Conservation (phyloP, 2,797 vertebrate genomes). For the Salarias fasciatus region DNA sequence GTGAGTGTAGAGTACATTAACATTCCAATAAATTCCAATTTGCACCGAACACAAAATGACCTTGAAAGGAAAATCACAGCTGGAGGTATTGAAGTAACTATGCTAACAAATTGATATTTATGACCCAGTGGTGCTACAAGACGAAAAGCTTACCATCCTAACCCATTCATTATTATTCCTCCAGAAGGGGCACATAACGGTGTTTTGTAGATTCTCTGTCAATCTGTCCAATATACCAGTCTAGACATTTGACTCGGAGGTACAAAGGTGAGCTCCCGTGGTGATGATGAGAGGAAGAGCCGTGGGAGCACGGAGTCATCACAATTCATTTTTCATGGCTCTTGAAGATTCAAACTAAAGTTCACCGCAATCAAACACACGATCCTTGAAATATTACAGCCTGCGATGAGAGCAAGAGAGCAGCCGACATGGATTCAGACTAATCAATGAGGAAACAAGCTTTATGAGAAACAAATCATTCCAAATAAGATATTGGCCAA, state of each 20-base stretch:
- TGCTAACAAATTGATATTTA: background rate
- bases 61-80: background rate
- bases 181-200: background rate
- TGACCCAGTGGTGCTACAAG: background rate
- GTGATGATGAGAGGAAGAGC: background rate
- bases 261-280: background rate
- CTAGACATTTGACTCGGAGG: background rate
- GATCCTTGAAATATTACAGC: background rate
- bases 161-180: background rate
- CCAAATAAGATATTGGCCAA: background rate
- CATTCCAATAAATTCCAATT: background rate
- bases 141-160: background rate
- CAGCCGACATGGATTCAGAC: no score
- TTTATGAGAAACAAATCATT: background rate
- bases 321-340: background rate
- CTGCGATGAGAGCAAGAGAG: background rate
- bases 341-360: background rate
- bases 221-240: background rate
- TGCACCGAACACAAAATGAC: background rate
- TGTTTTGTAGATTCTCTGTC: background rate
- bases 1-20: no score
- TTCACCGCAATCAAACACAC: background rate
- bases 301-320: background rate
- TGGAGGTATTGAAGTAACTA: background rate
- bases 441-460: no score